These are phyloP conservation scores for Coilia nasus DNA, from an alignment of 2,797 vertebrate species.

Conservation along the genomic window DNA sequence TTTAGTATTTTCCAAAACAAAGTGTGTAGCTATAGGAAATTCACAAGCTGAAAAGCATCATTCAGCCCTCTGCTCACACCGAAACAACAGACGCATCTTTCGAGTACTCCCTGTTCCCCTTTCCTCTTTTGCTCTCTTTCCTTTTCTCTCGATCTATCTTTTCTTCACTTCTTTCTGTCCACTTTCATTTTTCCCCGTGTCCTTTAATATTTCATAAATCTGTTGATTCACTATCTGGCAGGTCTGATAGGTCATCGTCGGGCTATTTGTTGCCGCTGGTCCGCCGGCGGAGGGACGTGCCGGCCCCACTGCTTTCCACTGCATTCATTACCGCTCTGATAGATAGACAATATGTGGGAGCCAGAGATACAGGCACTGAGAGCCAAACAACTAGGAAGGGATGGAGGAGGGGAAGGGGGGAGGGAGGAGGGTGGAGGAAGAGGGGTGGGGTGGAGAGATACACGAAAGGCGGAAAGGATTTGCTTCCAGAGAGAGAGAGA, in stretches of 20 bases:
- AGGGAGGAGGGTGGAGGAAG: conserved; percentile 15
- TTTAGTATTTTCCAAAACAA: background rate
- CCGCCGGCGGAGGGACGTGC: conserved; percentile 43
- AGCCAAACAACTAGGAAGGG: conserved; percentile 13
- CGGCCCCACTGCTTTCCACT: conserved; percentile 44
- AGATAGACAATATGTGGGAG: conserved; percentile 42
- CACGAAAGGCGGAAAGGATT: background rate
- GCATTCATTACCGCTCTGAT: conserved; percentile 59
- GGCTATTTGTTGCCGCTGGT: conserved; percentile 41
- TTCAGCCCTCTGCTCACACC: background rate
- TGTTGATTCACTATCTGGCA: conserved; percentile 52
- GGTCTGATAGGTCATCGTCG: conserved; percentile 46
- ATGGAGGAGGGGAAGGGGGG: background rate
- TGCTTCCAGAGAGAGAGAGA: background rate
- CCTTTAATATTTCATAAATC: conserved; percentile 51
- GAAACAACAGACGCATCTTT: background rate
- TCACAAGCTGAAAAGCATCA: background rate
- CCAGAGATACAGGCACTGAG: background rate
- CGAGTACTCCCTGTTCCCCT: background rate
- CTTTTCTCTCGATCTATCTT: conserved; percentile 68
- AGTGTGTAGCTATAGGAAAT: background rate
- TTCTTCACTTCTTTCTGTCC: conserved; percentile 9
- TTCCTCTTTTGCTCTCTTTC: background rate
- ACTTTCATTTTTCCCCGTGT: background rate
- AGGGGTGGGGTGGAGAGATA: background rate